A percentile compares a stretch with the other conserved stretches of the same genome.
These are phyloP conservation scores for Antheraea assamensis DNA, from an alignment of 2,888 invertebrate species.

Conservation along the genomic window DNA sequence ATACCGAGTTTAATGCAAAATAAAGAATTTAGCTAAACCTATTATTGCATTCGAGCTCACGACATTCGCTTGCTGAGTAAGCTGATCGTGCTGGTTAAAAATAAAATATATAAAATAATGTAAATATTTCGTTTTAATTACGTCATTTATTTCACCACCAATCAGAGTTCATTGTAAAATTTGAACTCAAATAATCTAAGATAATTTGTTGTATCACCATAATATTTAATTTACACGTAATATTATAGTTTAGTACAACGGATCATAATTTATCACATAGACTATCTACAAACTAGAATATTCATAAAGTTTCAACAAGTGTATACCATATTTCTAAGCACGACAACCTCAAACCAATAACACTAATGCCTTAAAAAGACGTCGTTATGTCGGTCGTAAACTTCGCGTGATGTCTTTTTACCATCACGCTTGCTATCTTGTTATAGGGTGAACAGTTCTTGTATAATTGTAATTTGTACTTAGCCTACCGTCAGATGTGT, in stretches of 20 bases:
- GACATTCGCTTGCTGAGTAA: neutral
- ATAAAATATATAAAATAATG: neutral
- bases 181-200: neutral
- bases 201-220: neutral
- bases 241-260: neutral
- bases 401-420: neutral
- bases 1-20: neutral
- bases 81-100: too few species aligned
- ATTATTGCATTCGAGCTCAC: neutral
- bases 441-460: neutral
- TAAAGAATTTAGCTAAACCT: neutral
- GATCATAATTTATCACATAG: neutral
- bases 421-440: neutral
- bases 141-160: neutral
- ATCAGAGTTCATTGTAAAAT: neutral
- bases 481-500: neutral
- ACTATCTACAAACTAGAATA: neutral
- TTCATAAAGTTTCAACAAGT: neutral
- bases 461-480: neutral
- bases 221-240: neutral
- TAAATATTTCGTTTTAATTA: neutral
- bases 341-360: constrained; percentile 22
- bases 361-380: constrained; percentile 29
- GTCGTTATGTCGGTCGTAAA: constrained; percentile 5
- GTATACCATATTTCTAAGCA: neutral